phyloP scores from a whole-genome alignment of 2,888 invertebrate genomes.

The Phyllotreta striolata region DNA sequence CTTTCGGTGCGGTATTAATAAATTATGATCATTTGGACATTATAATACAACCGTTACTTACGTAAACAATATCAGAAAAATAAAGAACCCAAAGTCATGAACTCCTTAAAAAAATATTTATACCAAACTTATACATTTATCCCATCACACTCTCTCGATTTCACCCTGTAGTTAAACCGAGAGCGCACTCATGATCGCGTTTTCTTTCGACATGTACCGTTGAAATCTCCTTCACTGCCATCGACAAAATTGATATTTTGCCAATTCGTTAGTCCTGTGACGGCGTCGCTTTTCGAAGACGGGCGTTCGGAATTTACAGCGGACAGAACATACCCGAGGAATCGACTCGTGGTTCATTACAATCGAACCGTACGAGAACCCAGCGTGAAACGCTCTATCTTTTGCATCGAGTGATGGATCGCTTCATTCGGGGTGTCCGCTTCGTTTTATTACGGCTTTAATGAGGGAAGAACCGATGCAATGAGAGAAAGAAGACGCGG shows the following conservation, averaged over 20 bases:
- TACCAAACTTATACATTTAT: too few species aligned
- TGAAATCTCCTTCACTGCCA: conserved; percentile 23
- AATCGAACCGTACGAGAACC: conserved; percentile 3
- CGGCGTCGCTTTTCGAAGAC: conserved; percentile 15
- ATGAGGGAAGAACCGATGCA: too few species aligned
- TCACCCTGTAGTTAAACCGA: too few species aligned
- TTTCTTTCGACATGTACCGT: conserved; percentile 32
- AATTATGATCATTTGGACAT: too few species aligned
- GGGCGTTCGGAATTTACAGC: conserved; percentile 15
- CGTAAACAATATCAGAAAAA: too few species aligned
- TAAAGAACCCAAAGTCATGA: too few species aligned
- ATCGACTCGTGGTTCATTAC: conserved; percentile 12
- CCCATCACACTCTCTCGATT: too few species aligned
- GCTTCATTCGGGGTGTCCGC: conserved; percentile 21
- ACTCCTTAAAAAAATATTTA: too few species aligned
- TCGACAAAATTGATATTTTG: conserved; percentile 31
- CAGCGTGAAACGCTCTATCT: conserved; percentile 23
- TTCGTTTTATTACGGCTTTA: background rate
- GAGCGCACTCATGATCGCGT: background rate
- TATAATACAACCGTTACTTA: too few species aligned
- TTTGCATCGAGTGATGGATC: conserved; percentile 23
- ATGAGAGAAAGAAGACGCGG: too few species aligned
- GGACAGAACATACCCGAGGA: too few species aligned
- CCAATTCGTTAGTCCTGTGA: conserved; percentile 24
- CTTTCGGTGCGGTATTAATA: too few species aligned